Conservation (phyloP, 2,797 vertebrate genomes). For the Stomatorhinus walkeri region DNA sequence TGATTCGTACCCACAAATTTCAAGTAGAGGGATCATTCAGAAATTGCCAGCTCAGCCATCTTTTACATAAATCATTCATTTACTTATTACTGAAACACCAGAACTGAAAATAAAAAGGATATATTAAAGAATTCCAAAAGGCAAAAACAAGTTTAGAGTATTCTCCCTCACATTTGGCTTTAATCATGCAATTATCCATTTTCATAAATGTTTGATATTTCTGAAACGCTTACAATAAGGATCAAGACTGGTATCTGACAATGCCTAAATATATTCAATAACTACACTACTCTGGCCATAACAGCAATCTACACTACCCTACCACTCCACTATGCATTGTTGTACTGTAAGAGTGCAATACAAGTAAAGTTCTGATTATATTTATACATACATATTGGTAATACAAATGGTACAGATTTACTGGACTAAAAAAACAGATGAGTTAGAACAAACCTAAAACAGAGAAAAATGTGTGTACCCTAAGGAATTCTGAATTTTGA, state of each 20-base stretch:
- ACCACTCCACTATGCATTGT: not conserved
- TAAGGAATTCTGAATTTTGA: not conserved
- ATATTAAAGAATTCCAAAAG: not conserved
- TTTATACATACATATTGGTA: not conserved
- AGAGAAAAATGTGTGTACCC: not conserved
- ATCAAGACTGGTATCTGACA: not conserved
- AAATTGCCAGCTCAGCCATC: not conserved
- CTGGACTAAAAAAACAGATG: not conserved
- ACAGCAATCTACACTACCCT: not conserved
- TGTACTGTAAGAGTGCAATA: not conserved
- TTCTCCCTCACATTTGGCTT: not conserved
- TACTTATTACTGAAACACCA: not conserved
- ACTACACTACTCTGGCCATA: not conserved
- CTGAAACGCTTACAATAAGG: not conserved
- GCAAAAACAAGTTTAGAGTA: not conserved
- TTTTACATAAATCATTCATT: not conserved
- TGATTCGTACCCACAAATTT: not conserved
- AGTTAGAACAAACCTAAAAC: not conserved
- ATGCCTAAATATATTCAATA: not conserved
- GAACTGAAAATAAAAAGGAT: not conserved
- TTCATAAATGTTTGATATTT: not conserved
- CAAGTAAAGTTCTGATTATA: not conserved
- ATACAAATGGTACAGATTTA: not conserved
- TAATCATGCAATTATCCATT: not conserved
- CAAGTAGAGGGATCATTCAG: not conserved